These are phyloP conservation scores for Amorpha juglandis DNA, from an alignment of 2,888 invertebrate genomes.

Conservation along the genomic window DNA sequence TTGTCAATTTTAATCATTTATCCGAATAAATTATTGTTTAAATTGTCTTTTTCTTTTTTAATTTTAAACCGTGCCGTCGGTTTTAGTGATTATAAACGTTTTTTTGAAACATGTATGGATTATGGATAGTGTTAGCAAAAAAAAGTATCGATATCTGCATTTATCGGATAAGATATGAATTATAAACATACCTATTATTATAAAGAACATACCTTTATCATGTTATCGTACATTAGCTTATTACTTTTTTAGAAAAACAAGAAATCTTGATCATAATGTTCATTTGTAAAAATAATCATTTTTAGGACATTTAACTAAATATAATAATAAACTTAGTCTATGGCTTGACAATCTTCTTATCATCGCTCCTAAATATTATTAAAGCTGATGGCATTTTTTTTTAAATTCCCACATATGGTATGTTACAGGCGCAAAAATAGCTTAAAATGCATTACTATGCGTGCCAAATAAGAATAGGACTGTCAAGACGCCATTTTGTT, in stretches of 20 bases:
- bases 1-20: conserved; percentile 33
- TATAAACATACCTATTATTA: too few relatives aligned
- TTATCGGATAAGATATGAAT: neutral
- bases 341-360: neutral
- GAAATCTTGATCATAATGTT: neutral
- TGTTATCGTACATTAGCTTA: neutral
- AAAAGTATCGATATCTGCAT: neutral
- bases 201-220: too few relatives aligned
- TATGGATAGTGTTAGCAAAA: neutral
- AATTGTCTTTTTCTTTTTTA: conserved; percentile 35
- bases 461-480: too few relatives aligned
- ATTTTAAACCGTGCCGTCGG: conserved; percentile 4
- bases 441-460: too few relatives aligned
- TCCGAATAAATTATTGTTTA: conserved; percentile 47
- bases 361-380: neutral
- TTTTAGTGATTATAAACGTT: conserved; percentile 12
- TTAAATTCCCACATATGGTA: neutral
- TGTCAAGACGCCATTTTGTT: too few relatives aligned
- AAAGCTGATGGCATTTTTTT: conserved; percentile 14
- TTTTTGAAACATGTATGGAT: neutral
- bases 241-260: neutral
- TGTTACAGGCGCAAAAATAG: conserved; percentile 8
- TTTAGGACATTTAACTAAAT: neutral
- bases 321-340: neutral
- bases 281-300: neutral